phyloP scores from a whole-genome alignment of 2,888 invertebrate species.

The Rhopalosiphum nymphaeae region DNA sequence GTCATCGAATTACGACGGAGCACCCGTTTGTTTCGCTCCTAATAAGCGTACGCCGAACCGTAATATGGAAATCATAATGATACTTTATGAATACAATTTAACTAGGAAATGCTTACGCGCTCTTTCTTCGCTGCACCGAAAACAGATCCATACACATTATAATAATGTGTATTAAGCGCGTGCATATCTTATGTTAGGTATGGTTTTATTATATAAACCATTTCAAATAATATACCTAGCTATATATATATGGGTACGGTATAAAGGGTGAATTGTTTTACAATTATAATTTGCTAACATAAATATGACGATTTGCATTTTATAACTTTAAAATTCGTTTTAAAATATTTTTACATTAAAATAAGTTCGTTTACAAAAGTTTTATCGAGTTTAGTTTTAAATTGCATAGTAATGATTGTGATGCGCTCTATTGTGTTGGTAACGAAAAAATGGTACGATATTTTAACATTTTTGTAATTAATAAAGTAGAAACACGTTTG shows the following conservation, averaged over 20 bases:
- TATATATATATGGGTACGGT: neutral
- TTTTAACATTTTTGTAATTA: neutral
- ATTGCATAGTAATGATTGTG: neutral
- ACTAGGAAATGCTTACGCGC: neutral
- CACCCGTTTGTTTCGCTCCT: neutral
- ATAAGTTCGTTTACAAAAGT: neutral
- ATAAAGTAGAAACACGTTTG: neutral
- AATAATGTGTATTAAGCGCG: neutral
- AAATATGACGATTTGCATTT: neutral
- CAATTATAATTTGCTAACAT: neutral
- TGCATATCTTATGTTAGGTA: neutral
- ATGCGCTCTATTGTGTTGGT: neutral
- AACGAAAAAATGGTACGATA: neutral
- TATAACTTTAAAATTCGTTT: neutral
- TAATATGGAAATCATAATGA: neutral
- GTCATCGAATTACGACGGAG: neutral
- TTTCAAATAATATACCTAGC: neutral
- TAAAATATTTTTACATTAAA: neutral
- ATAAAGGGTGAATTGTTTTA: neutral
- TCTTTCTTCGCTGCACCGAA: neutral
- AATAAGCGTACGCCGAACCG: neutral
- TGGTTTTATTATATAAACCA: neutral
- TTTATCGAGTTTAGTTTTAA: neutral
- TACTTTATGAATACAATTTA: neutral
- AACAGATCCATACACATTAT: neutral